Evolutionary conservation across 2,797 vertebrate species (phyloP), one percentile per base, ranked within the genome.

Genomic region (Nannoperca obscura): DNA sequence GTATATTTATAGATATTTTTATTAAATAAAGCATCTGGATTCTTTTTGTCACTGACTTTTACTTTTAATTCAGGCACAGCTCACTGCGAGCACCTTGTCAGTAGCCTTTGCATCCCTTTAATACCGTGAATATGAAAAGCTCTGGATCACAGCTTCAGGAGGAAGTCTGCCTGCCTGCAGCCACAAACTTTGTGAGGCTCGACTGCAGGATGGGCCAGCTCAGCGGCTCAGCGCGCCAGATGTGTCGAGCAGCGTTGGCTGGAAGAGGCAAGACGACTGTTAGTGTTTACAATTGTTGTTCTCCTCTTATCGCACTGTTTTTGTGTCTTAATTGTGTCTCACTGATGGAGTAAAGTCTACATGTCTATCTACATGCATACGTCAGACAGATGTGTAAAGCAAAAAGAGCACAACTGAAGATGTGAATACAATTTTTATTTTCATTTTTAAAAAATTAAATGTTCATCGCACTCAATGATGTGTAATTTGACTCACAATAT

Each of bases 151-250:
- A 65, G 54, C 71, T 62, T 76, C 61, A 32, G 78, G 77, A 77
- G 34, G 60, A 65, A 61, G n/a, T 52, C 40, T 36, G 38, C 36
- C 22, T 14, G 74, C 83, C 84, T 55, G 76, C 40, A 70, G 79
- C 66, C n/a, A 66, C 13, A 70, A 62, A 54, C 62, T 42, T 61
- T 69, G 30, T 27, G 70, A 71, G 42, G 77, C 68, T 68, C 14
- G 27, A 32, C 74, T 69, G 69, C 81, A 86, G 83, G 77, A 83
- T 74, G 76, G 22, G 40, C 72, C 54, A 65, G 72, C 62, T 85
- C 69, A 85, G 78, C 60, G 44, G 81, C 47, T 80, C 61, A 30
- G 34, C 11, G 60, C 58, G 84, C 80, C 88, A 88, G 63, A 88
- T 90, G 86, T 83, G 59, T 69, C 27, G 19, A 49, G 46, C 54